phyloP scores from a whole-genome alignment of 92 coral and sea anemone species.

The Paragorgia papillata region DNA sequence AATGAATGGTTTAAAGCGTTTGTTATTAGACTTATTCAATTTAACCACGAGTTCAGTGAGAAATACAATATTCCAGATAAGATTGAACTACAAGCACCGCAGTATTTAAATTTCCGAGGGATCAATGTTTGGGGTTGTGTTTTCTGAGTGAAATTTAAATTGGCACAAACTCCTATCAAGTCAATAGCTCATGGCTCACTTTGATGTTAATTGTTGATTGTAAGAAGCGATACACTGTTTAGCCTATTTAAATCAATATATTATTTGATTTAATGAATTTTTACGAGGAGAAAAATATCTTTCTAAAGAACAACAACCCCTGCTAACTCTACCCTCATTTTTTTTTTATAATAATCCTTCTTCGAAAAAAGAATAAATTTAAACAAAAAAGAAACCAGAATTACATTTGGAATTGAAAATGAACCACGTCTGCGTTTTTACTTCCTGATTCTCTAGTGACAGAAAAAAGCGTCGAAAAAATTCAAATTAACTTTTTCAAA shows the following conservation, averaged over 20 bases:
- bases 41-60: not conserved
- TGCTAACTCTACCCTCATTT: not conserved
- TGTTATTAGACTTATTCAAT: not conserved
- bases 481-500: constrained; percentile 45
- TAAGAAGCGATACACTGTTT: constrained; percentile 22
- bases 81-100: not conserved
- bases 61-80: not conserved
- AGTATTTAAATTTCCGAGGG: not conserved
- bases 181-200: not conserved
- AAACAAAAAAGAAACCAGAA: too few species aligned
- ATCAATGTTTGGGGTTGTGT: not conserved
- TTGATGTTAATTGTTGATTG: not conserved
- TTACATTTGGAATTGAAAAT: not conserved
- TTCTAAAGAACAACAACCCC: not conserved
- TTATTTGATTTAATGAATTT: constrained; percentile 30
- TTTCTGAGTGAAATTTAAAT: not conserved
- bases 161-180: not conserved
- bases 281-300: not conserved
- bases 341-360: not conserved
- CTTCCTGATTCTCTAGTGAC: constrained; percentile 18
- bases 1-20: constrained; percentile 33
- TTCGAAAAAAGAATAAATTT: not conserved
- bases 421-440: not conserved
- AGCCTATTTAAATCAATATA: constrained; percentile 20
- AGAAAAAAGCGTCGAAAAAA: constrained; percentile 20